phyloP scores from a whole-genome alignment of 92 coral and sea anemone species.

The Isaurus tuberculatus region DNA sequence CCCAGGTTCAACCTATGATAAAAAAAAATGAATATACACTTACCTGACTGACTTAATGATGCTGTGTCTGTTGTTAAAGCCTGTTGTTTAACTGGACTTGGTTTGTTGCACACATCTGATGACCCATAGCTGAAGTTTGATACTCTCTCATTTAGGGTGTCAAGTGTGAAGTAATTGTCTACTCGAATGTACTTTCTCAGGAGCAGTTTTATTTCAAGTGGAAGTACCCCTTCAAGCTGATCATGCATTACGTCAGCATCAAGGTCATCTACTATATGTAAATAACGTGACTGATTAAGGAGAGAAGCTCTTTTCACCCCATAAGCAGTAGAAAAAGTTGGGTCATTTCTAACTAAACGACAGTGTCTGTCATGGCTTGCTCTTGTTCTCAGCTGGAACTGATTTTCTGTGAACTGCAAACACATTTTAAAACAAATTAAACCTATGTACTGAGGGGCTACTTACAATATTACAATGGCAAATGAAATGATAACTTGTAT shows the following conservation, averaged over 20 bases:
- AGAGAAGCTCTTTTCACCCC: constrained; percentile 61
- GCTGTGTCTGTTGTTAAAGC: constrained; percentile 40
- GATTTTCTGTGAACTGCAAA: constrained; percentile 56
- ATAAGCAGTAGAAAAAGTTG: constrained; percentile 51
- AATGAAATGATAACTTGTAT: too few species aligned
- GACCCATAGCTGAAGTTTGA: constrained; percentile 40
- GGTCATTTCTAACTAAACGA: constrained; percentile 55
- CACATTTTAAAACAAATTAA: neutral
- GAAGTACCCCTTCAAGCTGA: constrained; percentile 83
- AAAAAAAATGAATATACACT: neutral
- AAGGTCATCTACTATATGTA: constrained; percentile 72
- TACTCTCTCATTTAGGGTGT: constrained; percentile 57
- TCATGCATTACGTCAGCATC: constrained; percentile 81
- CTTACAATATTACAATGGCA: too few species aligned
- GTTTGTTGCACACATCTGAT: constrained; percentile 58
- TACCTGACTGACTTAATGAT: constrained; percentile 61
- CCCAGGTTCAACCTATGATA: neutral
- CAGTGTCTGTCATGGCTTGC: constrained; percentile 65
- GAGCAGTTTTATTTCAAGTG: constrained; percentile 62
- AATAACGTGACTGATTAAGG: constrained; percentile 64
- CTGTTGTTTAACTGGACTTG: constrained; percentile 67
- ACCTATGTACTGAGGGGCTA: neutral
- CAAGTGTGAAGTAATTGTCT: constrained; percentile 65
- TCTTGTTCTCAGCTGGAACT: constrained; percentile 65
- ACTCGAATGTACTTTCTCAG: constrained; percentile 44